phyloP scores from a whole-genome alignment of 2,888 invertebrate species.

The Apocheima hispidaria region DNA sequence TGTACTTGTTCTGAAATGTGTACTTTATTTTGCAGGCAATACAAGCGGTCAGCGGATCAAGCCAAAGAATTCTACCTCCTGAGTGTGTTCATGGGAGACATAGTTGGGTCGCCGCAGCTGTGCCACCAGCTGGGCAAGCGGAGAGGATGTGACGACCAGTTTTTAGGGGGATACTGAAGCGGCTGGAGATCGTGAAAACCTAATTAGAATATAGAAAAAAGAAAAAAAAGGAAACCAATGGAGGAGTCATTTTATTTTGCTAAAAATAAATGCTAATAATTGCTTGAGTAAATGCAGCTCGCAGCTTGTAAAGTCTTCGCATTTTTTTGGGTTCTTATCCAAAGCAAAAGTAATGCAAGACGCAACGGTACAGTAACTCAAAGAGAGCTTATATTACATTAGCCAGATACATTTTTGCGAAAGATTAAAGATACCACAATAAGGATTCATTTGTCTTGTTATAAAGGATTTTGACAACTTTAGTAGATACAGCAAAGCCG shows the following conservation, averaged over 20 bases:
- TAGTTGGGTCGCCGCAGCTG: constrained; percentile 92
- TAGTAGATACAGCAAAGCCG: no score
- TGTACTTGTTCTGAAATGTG: not conserved
- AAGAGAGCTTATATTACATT: no score
- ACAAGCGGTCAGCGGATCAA: constrained; percentile 90
- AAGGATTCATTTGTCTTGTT: no score
- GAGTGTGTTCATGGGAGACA: constrained; percentile 94
- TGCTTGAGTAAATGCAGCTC: no score
- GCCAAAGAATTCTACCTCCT: constrained; percentile 93
- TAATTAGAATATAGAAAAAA: no score
- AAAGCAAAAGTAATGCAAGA: not conserved
- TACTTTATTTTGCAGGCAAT: constrained; percentile 86
- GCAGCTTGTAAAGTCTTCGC: not conserved
- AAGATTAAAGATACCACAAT: no score
- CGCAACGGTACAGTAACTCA: not conserved
- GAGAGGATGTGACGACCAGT: constrained; percentile 68
- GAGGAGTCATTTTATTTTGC: no score
- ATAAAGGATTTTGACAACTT: no score
- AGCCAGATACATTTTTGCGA: no score
- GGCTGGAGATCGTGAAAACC: not conserved
- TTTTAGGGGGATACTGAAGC: constrained; percentile 25
- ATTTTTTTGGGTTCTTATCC: not conserved
- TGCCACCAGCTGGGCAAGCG: constrained; percentile 92
- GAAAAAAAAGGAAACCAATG: not conserved
- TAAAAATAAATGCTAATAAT: no score